Evolutionary conservation across 2,113 vertebrate species (phyloP).

Genomic region (Hydrolagus affinis): DNA sequence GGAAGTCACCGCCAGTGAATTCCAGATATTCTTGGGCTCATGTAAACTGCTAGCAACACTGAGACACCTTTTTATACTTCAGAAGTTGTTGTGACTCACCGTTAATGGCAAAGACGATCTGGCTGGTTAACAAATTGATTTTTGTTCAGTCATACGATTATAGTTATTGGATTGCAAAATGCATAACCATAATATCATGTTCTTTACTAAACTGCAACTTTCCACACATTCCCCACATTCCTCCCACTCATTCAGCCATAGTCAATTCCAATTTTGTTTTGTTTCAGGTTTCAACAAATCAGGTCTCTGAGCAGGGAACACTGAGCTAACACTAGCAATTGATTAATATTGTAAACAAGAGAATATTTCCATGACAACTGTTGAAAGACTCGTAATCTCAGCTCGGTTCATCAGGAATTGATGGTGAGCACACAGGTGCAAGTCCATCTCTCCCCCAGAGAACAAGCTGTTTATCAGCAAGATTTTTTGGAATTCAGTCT

Average conservation of each 20-base stretch:
- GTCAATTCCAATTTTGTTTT: neutral
- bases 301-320: neutral
- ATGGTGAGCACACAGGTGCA: neutral
- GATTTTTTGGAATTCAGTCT: too few relatives aligned
- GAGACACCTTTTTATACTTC: neutral
- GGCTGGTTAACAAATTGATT: neutral
- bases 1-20: neutral
- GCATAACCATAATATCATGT: neutral
- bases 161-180: neutral
- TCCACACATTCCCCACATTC: neutral
- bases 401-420: constrained; percentile 6
- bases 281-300: neutral
- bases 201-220: constrained; percentile 6
- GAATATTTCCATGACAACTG: constrained; percentile 23
- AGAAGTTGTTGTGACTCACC: neutral
- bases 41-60: neutral
- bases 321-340: neutral
- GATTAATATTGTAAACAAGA: neutral
- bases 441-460: neutral
- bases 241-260: neutral
- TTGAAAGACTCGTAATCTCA: neutral
- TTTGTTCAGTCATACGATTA: neutral
- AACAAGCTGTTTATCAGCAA: neutral
- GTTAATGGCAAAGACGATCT: neutral
- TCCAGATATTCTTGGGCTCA: neutral